These are phyloP conservation scores for Channa striata DNA, from an alignment of 2,797 vertebrate species.

Conservation along the genomic window DNA sequence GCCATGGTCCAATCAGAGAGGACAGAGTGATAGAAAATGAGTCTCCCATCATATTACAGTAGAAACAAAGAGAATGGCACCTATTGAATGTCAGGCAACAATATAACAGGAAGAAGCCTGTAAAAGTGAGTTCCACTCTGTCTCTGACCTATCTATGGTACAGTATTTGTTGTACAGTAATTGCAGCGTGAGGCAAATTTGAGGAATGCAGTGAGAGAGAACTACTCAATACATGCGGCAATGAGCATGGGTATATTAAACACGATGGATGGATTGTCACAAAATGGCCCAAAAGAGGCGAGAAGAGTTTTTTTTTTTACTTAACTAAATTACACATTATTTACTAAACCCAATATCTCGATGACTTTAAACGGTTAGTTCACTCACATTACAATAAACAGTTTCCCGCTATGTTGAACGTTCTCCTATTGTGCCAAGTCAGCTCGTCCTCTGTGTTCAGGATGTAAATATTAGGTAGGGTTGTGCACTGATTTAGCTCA, in stretches of 20 bases:
- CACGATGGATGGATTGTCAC: neutral
- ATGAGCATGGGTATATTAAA: slow-evolving; percentile 5
- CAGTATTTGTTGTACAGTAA: slow-evolving; percentile 21
- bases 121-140: slow-evolving; percentile 45
- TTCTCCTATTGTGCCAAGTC: neutral
- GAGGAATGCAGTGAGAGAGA: slow-evolving; percentile 24
- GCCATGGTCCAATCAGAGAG: slow-evolving; percentile 66
- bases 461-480: neutral
- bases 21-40: slow-evolving; percentile 60
- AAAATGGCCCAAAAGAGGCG: neutral
- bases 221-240: slow-evolving; percentile 6
- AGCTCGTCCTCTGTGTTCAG: neutral
- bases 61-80: slow-evolving; percentile 61
- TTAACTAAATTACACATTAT: neutral
- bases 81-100: slow-evolving; percentile 61
- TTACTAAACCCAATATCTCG: neutral
- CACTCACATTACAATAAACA: neutral
- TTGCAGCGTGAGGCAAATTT: slow-evolving; percentile 44
- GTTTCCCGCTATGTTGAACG: neutral
- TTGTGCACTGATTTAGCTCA: neutral
- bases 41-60: slow-evolving; percentile 61
- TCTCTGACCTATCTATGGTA: slow-evolving; percentile 33
- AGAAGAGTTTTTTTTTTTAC: slow-evolving; percentile 2
- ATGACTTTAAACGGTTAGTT: slow-evolving; percentile 20
- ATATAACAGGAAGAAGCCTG: slow-evolving; percentile 49